These are phyloP conservation scores for Brachirus orientalis DNA, from an alignment of 2,113 vertebrate species.

Conservation along the genomic window DNA sequence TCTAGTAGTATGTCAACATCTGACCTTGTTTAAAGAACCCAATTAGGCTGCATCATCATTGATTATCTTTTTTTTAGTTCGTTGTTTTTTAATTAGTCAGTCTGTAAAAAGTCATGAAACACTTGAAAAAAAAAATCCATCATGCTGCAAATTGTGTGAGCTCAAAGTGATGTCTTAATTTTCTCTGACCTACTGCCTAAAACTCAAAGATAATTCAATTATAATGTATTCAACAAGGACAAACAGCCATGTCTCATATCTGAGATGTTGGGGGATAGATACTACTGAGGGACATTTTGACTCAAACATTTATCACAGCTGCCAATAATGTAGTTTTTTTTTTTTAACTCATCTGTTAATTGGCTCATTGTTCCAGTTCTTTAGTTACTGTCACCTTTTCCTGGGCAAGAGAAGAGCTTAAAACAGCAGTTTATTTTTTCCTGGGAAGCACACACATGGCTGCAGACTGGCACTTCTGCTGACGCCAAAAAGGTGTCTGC, in stretches of 20 bases:
- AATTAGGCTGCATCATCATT: not conserved
- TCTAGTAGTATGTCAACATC: constrained; percentile 1
- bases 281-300: too few relatives aligned
- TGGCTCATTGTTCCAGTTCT: not conserved
- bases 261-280: too few relatives aligned
- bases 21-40: not conserved
- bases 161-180: not conserved
- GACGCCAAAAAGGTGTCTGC: constrained; percentile 71
- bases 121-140: not conserved
- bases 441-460: constrained; percentile 48
- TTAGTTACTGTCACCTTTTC: not conserved
- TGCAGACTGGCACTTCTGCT: constrained; percentile 56
- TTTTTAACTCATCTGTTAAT: too few relatives aligned
- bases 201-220: not conserved
- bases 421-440: not conserved
- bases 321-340: too few relatives aligned
- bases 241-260: too few relatives aligned
- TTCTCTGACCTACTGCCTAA: not conserved
- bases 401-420: not conserved
- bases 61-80: not conserved
- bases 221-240: not conserved
- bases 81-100: too few relatives aligned
- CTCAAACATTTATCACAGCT: too few relatives aligned
- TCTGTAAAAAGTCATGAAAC: not conserved
- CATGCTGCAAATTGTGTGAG: too few relatives aligned